Base-by-base conservation (phyloP, 2,113 vertebrate genomes). In the Thoracochromis brauschi region DNA sequence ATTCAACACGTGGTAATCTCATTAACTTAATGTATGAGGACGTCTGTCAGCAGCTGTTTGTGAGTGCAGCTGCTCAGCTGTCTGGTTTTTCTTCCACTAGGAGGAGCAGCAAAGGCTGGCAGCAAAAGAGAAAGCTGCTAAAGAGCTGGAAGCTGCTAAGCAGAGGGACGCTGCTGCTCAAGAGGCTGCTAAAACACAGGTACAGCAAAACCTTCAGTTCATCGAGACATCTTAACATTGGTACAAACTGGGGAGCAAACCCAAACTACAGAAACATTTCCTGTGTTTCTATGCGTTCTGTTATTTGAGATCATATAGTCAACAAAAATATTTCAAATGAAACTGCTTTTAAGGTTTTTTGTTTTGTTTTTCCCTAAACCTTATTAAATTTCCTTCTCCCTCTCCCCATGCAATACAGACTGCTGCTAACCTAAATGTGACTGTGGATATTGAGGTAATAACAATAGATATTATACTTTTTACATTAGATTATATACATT, bases 31-130 rank as follows among this genome's bases (percentile, higher is more conserved):
- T 75, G 2, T 11, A 47, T 47, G 42, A 47, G 14, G 6, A 75
- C 0, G 3, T 47, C 14, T 19, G 42, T 47, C 0, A 53, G 87
- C 31, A 33, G 53, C 42, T 21, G 8, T 65, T 84, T 17, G 6
- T 24, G 17, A 8, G 11, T 3, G 3, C 12, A 35, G 60, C 26
- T 49, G 35, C 21, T 87, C 31, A 58, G 10, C 24, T 10, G 4
- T 2, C 3, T 80, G 35, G 31, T 38, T 35, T 57, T 79, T 82
- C 7, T 68, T 45, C 29, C 86, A 65, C 8, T 21, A 96, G 95
- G 94, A 96, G 91, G 94, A 94, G 85, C 91, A 92, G 81, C 93
- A 87, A 82, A 93, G 91, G 13, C 82, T 88, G 47, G 96, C 93
- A 79, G 95, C 94, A 58, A 94, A 95, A 31, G 90, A 95, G 82